These are phyloP conservation scores for Araneus ventricosus DNA, from an alignment of 1,140 invertebrate species.

Conservation along the genomic window DNA sequence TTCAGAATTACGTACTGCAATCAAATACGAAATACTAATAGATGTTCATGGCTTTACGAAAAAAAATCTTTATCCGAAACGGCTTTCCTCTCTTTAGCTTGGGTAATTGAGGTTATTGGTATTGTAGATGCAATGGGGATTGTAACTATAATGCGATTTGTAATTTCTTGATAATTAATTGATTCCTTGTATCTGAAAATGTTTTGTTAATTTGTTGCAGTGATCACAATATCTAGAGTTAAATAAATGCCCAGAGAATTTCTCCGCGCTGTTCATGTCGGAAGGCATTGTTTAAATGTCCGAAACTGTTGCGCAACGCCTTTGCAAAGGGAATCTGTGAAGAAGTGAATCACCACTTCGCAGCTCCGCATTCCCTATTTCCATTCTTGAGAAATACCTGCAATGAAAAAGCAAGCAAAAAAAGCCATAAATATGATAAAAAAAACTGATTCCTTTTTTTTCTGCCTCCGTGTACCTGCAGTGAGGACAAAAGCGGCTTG, in stretches of 20 bases:
- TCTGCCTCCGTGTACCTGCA: constrained; percentile 15
- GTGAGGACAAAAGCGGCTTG: background rate
- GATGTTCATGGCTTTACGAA: too few relatives aligned
- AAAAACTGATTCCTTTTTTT: background rate
- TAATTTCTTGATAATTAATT: too few relatives aligned
- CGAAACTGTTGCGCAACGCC: background rate
- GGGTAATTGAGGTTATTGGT: too few relatives aligned
- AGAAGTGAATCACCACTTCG: constrained; percentile 30
- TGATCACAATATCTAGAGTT: too few relatives aligned
- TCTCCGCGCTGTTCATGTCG: background rate
- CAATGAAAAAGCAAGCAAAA: constrained; percentile 29
- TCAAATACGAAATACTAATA: too few relatives aligned
- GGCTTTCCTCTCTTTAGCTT: too few relatives aligned
- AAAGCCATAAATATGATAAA: constrained; percentile 7
- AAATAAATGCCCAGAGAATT: background rate
- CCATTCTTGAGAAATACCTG: background rate
- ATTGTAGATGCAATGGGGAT: too few relatives aligned
- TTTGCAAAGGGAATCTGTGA: background rate
- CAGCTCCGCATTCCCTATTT: constrained; percentile 54
- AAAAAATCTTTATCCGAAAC: too few relatives aligned
- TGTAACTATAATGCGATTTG: too few relatives aligned
- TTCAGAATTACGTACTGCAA: too few relatives aligned
- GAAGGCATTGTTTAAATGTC: background rate
- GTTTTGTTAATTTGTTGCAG: too few relatives aligned
- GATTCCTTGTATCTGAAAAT: too few relatives aligned